Evolutionary conservation across 1,140 invertebrate genomes (phyloP), one percentile per base, ranked within the genome.

Genomic region (Drosophila busckii): DNA sequence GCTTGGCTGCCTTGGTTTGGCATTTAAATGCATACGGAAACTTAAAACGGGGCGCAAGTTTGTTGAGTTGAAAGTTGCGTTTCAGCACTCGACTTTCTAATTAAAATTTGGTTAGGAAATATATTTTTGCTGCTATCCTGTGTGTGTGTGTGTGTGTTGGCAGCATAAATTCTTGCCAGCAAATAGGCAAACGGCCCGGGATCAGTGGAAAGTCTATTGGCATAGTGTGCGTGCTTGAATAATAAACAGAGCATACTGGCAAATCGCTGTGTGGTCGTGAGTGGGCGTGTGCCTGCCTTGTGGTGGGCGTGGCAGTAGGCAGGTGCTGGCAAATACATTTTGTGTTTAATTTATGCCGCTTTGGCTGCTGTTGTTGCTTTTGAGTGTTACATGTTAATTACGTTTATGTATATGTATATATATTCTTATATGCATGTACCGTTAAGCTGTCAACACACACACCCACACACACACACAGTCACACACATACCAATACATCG

Each of bases 381-480:
- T 65, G 44, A 68, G 73, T 78, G 64, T 69, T 56, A 82, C 73
- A 82, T 64, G 73, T 68, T 78, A 78, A 78, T 78, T 80, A 68
- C 73, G 61, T 67, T 73, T 71, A 68, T 67, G 44, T 13, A n/a
- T n/a, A n/a, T n/a, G n/a, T 29, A 35, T 42, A 20, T 13, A 5
- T 8, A 34, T 34, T 8, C 13, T 8, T 13, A 12, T 54, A 15
- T 42, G 8, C 19, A 73, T 71, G 60, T 68, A 65, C 68, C 45
- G 68, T 50, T 45, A 46, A 40, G 53, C 52, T 19, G 26, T 40
- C 35, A 32, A 19, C 40, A 50, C 31, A 22, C 13, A 31, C 19
- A 42, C 28, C 34, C 22, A 32, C 38, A 12, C 9, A 22, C 50
- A 55, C 41, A 15, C 35, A 22, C 17, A 5, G 8, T n/a, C n/a